Evolutionary conservation across 1,140 invertebrate species (phyloP).

Genomic region (Zaprionus camerounensis): DNA sequence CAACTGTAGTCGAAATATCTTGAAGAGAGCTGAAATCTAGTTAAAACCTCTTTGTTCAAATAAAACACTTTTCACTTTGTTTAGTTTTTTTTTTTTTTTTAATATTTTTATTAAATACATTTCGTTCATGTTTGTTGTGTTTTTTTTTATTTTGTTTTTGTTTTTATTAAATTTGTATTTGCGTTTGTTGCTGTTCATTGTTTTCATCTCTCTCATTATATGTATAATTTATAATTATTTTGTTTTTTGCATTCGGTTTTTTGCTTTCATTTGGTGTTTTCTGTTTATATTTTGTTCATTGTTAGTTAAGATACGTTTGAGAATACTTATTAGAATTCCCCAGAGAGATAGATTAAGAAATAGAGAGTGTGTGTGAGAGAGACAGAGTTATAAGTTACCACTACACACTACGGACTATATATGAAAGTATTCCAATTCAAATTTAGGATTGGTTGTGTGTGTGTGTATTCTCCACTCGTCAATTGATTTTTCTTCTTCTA

Average conservation of each 20-base stretch:
- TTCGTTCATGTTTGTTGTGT: constrained; percentile 56
- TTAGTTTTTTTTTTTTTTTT: constrained; percentile 50
- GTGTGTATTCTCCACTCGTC: constrained; percentile 8
- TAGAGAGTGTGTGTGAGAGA: constrained; percentile 3
- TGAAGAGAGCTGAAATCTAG: no score
- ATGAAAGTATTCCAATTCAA: constrained; percentile 10
- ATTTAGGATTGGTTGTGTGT: constrained; percentile 11
- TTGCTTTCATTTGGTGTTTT: constrained; percentile 22
- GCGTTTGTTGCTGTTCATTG: constrained; percentile 61
- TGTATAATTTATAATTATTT: constrained; percentile 43
- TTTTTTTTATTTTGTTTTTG: constrained; percentile 45
- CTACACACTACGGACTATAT: constrained; percentile 13
- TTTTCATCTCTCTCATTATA: constrained; percentile 49
- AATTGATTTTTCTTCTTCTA: neutral
- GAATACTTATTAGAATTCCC: constrained; percentile 40
- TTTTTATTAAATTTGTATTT: constrained; percentile 64
- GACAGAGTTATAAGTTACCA: constrained; percentile 1
- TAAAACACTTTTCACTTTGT: constrained; percentile 22
- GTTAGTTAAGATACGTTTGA: constrained; percentile 52
- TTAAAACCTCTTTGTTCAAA: neutral
- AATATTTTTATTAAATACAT: constrained; percentile 78
- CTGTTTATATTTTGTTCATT: constrained; percentile 27
- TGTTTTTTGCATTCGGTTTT: constrained; percentile 17
- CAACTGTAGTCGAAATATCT: no score
- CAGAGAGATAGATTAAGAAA: constrained; percentile 16